These are phyloP conservation scores for Ligdia adustata DNA, from an alignment of 2,888 invertebrate species.

Conservation along the genomic window DNA sequence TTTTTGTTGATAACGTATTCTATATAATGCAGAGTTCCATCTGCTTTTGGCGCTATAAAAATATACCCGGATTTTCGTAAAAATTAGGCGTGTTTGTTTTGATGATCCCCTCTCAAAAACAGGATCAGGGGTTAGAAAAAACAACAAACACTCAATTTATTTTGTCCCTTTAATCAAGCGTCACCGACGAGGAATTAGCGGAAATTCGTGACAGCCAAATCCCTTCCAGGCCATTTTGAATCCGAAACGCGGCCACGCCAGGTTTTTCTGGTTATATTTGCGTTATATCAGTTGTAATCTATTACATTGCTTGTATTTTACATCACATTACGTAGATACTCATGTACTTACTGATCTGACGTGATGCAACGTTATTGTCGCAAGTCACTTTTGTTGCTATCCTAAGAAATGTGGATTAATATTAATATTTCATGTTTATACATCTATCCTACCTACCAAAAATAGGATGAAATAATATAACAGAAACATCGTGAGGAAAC, in stretches of 20 bases:
- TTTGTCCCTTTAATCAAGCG: constrained; percentile 40
- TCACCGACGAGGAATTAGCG: constrained; percentile 40
- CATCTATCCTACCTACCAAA: too few relatives aligned
- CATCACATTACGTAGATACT: too few relatives aligned
- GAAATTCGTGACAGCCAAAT: constrained; percentile 41
- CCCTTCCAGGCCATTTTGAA: constrained; percentile 39
- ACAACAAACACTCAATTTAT: constrained; percentile 40
- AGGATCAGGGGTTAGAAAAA: constrained; percentile 31
- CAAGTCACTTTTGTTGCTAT: too few relatives aligned
- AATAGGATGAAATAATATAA: too few relatives aligned
- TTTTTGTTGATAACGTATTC: too few relatives aligned
- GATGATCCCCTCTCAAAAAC: constrained; percentile 31
- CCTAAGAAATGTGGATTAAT: too few relatives aligned
- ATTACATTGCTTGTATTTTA: too few relatives aligned
- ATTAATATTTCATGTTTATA: too few relatives aligned
- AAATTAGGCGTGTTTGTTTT: constrained; percentile 23
- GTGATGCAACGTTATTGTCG: too few relatives aligned
- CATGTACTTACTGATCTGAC: too few relatives aligned
- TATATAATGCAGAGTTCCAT: too few relatives aligned
- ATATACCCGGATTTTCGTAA: not conserved
- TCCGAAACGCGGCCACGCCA: constrained; percentile 43
- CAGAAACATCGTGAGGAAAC: too few relatives aligned
- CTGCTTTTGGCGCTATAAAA: not conserved
- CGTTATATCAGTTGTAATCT: constrained; percentile 42
- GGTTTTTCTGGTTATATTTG: constrained; percentile 45